phyloP scores from a whole-genome alignment of 2,888 invertebrate genomes.

The Rambutsinella grinnellia region DNA sequence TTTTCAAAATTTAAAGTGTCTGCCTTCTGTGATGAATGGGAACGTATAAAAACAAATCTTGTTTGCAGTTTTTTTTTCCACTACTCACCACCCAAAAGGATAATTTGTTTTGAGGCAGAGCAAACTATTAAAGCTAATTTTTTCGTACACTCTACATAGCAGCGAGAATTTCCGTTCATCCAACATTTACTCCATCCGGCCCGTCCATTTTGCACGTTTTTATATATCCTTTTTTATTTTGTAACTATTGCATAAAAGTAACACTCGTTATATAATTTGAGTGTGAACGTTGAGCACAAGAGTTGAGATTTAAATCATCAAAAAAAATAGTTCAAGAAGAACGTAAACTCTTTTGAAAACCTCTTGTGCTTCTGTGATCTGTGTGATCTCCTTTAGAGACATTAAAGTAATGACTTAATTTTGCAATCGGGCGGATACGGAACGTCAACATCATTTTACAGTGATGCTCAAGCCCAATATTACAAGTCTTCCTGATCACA shows the following conservation, averaged over 20 bases:
- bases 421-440: background rate
- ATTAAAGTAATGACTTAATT: background rate
- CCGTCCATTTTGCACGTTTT: background rate
- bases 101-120: background rate
- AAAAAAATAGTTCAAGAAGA: background rate
- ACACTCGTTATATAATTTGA: background rate
- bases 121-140: background rate
- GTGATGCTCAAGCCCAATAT: background rate
- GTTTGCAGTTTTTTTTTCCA: no score
- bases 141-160: background rate
- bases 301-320: no score
- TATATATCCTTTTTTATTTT: background rate
- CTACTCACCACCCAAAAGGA: no score
- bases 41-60: no score
- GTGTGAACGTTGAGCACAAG: background rate
- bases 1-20: no score
- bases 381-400: background rate
- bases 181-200: conserved; percentile 2
- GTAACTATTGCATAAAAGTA: background rate
- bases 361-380: background rate
- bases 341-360: background rate
- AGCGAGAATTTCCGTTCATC: conserved; percentile 12
- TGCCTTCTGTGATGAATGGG: no score
- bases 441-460: no score
- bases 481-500: background rate